Evolutionary conservation across 1,140 invertebrate species (phyloP).

Genomic region (Eupristina koningsbergeri): DNA sequence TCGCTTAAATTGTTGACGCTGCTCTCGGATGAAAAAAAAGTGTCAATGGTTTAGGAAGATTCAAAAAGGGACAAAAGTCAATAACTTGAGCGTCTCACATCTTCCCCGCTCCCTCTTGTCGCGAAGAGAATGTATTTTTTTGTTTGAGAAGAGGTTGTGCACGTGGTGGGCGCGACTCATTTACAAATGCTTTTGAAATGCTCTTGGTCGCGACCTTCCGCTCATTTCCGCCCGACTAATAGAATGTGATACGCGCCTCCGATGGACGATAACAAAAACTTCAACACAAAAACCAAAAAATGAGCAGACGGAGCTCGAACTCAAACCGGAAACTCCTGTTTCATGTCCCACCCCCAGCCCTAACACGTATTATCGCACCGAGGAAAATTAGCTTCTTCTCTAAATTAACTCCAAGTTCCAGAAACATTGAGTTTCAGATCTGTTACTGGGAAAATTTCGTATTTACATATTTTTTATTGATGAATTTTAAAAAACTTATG

Average conservation of each 20-base stretch:
- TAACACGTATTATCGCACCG: too few relatives aligned
- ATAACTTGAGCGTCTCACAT: not conserved
- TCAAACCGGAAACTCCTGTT: constrained; percentile 42
- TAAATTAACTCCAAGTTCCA: too few relatives aligned
- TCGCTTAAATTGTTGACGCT: too few relatives aligned
- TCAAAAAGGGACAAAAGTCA: too few relatives aligned
- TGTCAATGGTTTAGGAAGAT: too few relatives aligned
- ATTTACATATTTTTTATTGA: too few relatives aligned
- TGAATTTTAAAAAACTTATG: too few relatives aligned
- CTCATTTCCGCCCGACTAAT: constrained; percentile 29
- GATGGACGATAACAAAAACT: not conserved
- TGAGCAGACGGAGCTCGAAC: not conserved
- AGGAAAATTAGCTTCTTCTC: too few relatives aligned
- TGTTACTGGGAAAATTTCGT: too few relatives aligned
- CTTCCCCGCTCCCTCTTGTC: not conserved
- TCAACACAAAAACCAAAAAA: not conserved
- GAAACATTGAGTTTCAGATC: too few relatives aligned
- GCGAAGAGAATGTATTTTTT: not conserved
- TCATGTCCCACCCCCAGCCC: not conserved
- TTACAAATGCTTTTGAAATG: constrained; percentile 25
- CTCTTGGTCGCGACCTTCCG: not conserved
- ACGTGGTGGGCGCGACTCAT: not conserved
- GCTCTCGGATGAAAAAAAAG: too few relatives aligned
- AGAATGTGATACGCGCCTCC: not conserved
- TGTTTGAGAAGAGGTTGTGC: too few relatives aligned